Conservation (phyloP, 1,140 invertebrate genomes). For the Anagrus nilaparvatae region DNA sequence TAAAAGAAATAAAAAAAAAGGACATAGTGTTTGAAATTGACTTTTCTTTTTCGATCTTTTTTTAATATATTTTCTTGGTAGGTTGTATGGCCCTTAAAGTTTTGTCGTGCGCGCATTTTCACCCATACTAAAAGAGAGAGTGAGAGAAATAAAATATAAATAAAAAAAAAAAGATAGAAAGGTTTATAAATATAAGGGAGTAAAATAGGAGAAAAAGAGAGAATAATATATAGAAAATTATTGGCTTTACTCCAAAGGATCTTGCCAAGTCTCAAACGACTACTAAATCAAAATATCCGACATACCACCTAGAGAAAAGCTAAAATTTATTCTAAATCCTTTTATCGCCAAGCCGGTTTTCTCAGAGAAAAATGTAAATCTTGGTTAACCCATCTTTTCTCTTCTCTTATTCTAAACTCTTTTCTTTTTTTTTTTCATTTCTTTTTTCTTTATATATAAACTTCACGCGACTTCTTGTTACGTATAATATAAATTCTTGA, state of each 20-base stretch:
- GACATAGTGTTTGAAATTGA: too few species aligned
- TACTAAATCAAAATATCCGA: slow-evolving; percentile 35
- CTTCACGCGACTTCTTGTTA: too few species aligned
- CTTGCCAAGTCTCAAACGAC: slow-evolving; percentile 38
- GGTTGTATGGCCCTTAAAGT: too few species aligned
- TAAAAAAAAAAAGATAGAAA: slow-evolving; percentile 10
- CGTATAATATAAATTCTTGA: too few species aligned
- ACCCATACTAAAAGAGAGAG: too few species aligned
- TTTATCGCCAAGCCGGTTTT: slow-evolving; percentile 36
- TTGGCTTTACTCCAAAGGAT: slow-evolving; percentile 35
- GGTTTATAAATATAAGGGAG: slow-evolving; percentile 3
- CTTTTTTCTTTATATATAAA: neutral
- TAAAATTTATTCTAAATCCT: slow-evolving; percentile 35
- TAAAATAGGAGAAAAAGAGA: slow-evolving; percentile 11
- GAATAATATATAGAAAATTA: slow-evolving; percentile 37
- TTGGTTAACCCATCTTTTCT: slow-evolving; percentile 22
- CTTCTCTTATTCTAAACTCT: slow-evolving; percentile 1
- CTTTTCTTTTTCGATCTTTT: too few species aligned
- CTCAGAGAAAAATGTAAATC: slow-evolving; percentile 31
- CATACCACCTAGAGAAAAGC: slow-evolving; percentile 16
- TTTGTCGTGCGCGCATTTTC: too few species aligned
- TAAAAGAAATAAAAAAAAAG: too few species aligned
- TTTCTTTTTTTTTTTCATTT: neutral
- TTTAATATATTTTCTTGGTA: too few species aligned
- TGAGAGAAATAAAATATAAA: too few species aligned